Conservation (phyloP, 2,888 invertebrate genomes). For the Tanaodytes sp. region DNA sequence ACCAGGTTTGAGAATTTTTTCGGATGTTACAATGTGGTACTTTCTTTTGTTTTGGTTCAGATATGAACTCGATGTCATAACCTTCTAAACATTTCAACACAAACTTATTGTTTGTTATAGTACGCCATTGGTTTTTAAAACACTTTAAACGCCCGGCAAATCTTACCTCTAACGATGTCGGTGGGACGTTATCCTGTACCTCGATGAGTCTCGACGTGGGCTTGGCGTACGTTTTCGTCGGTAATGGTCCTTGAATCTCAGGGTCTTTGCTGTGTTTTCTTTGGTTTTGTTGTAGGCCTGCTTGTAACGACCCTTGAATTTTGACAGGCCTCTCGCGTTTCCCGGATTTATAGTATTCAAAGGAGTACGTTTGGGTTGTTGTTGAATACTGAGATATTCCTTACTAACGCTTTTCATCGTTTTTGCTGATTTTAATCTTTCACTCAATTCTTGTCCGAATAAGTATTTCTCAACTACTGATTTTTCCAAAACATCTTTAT, state of each 20-base stretch:
- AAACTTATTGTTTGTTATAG: slow-evolving; percentile 5
- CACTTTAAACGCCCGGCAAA: slow-evolving; percentile 4
- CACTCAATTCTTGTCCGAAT: slow-evolving; percentile 3
- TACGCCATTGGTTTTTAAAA: slow-evolving; percentile 1
- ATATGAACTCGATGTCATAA: neutral
- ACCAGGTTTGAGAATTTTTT: neutral
- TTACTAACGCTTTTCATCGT: neutral
- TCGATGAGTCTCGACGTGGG: neutral
- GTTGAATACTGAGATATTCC: neutral
- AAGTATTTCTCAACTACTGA: neutral
- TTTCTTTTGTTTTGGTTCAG: neutral
- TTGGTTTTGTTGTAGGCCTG: slow-evolving; percentile 5
- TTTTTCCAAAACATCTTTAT: slow-evolving; percentile 12
- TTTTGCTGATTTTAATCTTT: neutral
- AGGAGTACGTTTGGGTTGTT: neutral
- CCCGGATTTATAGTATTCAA: neutral
- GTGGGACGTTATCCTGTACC: neutral
- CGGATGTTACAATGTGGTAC: neutral
- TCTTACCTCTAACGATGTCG: slow-evolving; percentile 1
- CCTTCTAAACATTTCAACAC: slow-evolving; percentile 3
- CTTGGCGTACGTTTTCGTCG: neutral
- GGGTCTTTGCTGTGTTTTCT: slow-evolving; percentile 2
- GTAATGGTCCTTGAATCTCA: slow-evolving; percentile 13
- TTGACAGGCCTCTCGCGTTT: slow-evolving; percentile 1
- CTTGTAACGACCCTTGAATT: neutral